phyloP scores from a whole-genome alignment of 2,888 invertebrate species.

The Pachymerium ferrugineum region DNA sequence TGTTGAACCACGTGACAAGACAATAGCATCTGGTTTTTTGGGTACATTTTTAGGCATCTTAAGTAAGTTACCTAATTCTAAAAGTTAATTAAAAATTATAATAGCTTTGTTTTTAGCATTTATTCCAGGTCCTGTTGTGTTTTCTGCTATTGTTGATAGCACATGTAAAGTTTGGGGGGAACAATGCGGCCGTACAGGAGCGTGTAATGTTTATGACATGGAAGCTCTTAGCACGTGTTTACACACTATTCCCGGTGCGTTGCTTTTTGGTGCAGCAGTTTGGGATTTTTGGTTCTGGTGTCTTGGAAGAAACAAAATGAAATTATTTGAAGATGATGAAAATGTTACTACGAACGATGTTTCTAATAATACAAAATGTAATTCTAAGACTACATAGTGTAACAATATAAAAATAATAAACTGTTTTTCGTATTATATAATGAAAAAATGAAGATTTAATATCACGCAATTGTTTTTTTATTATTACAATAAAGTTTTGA shows the following conservation, averaged over 20 bases:
- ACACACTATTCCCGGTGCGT: neutral
- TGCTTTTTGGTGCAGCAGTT: neutral
- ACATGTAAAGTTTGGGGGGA: neutral
- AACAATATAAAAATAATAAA: too few species aligned
- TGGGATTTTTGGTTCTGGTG: neutral
- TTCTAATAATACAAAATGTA: too few species aligned
- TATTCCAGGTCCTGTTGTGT: neutral
- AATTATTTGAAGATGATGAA: neutral
- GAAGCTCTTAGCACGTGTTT: neutral
- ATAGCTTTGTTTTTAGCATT: neutral
- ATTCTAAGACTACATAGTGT: neutral
- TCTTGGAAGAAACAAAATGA: neutral
- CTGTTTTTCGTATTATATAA: too few species aligned
- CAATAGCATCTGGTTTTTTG: neutral
- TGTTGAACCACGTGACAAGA: neutral
- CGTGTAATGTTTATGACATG: slow-evolving; percentile 1
- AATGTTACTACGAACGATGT: too few species aligned
- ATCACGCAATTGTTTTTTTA: too few species aligned
- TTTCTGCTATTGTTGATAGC: neutral
- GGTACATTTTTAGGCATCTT: neutral
- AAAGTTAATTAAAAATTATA: neutral
- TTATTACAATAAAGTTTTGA: too few species aligned
- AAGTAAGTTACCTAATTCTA: neutral
- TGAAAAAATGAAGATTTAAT: too few species aligned
- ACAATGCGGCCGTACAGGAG: neutral